Base-by-base conservation (phyloP, 2,113 vertebrate genomes). In the Typhlomys cinereus region DNA sequence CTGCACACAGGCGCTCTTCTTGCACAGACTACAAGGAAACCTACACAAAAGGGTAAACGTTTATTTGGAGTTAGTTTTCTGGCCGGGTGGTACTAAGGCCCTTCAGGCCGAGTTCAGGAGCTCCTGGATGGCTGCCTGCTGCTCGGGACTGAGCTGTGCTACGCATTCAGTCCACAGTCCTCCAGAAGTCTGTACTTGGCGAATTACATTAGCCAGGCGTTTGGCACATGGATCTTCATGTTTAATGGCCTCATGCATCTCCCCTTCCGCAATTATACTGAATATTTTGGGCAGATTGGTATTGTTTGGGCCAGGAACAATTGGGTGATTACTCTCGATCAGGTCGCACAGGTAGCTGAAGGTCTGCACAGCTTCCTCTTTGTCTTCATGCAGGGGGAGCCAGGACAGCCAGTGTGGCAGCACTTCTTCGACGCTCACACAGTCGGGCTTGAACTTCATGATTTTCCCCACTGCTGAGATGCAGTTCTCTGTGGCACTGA, bases 401-500 rank as follows among this genome's bases (percentile, higher is more conserved):
- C 99, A 99, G 21, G 98, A 99, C 90, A 99, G 97, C 99, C 99
- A 99, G n/a, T 99, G 99, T 17, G 99, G 99, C 2, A 99, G 98
- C 83, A 99, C 97, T 97, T 99, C 99, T 52, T 98, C 99, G 36
- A 99, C 99, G 20, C 98, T 99, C 61, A 99, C 97, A 71, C 99
- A 99, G 97, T 99, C 99, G 1, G 99, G 99, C 52, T 99, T 98
- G 95, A 99, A 99, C 92, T 99, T 99, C 98, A 99, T 99, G 62
- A 99, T 99, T 88, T 99, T 99, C 36, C 99, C 99, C 3, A 99
- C 99, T 3, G 99, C 99, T 0, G 99, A 99, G 97, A 99, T 99
- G 97, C 99, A 99, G 98, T 99, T 99, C 97, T 99, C 99, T 27
- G 99, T 99, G 50, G 99, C 99, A 66, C 99, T 99, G 94, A 99